Evolutionary conservation across 2,797 vertebrate genomes (phyloP), one percentile per base, ranked within the genome.

Genomic region (Austrolebias charrua): DNA sequence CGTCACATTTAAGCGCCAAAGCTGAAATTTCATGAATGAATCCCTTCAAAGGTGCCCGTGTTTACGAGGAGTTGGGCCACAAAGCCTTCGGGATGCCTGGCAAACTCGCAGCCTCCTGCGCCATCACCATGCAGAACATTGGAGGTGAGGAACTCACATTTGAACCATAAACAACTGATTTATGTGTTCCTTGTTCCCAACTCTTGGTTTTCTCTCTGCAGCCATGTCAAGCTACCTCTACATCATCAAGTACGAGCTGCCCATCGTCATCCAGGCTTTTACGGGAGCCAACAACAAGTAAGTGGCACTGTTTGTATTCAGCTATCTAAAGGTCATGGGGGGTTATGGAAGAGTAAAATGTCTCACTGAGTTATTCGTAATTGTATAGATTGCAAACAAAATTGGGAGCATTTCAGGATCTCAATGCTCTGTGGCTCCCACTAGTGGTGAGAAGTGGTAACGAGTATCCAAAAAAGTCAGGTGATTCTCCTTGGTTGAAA

Each of bases 211-310:
- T 90, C 70, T 81, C 55, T 80, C 49, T 82, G 63, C 94, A 99
- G 97, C 96, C 85, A 99, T 98, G 96, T 98, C 97, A 64, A 98
- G 96, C 94, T 99, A 98, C 94, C 96, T 99, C 92, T 99, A 93
- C 92, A 99, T 98, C 69, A 95, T 99, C 88, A 99, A 99, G 90
- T 98, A 98, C 65, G 97, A 99, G 88, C 93, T 99, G 83, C 98
- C 98, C 67, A 95, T 96, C 79, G 97, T 99, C 88, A 98, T 99
- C 76, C 83, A 94, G 71, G 86, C 94, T 69, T 95, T 98, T 73
- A 44, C 92, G 52, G 94, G 93, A 86, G 42, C 88, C 63, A 82
- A 49, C 71, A 85, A 91, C 58, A 91, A 79, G 96, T 99, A 93
- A 91, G 95, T 92, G 24, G 24, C 24, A 24, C 24, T 3, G 24